A percentile compares a stretch with the other conserved stretches of the same genome.
phyloP scores from a whole-genome alignment of 2,113 vertebrate species.

The Benitochromis conjunctus region DNA sequence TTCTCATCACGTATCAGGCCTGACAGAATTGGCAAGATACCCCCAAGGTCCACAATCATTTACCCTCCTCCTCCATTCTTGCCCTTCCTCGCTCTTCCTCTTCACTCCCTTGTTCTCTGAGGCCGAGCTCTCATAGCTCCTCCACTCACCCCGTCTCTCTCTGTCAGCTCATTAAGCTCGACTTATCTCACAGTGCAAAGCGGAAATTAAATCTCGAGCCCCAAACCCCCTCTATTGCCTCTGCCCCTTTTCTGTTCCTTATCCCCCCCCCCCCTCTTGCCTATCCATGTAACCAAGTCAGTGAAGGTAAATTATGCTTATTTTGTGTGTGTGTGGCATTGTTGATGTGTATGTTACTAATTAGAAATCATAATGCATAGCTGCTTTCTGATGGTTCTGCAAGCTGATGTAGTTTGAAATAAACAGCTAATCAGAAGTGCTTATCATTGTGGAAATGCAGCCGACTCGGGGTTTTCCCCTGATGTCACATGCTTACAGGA shows the following conservation, averaged over 20 bases:
- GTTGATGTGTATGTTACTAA: constrained; percentile 7
- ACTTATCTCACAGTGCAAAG: constrained; percentile 66
- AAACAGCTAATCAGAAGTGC: not conserved
- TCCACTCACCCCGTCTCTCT: constrained; percentile 47
- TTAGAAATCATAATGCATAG: not conserved
- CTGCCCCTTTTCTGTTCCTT: constrained; percentile 22
- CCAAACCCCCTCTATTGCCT: constrained; percentile 18
- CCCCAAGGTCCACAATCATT: constrained; percentile 22
- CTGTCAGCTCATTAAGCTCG: constrained; percentile 71
- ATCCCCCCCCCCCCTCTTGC: not conserved
- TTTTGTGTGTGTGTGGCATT: not conserved
- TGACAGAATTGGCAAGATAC: constrained; percentile 26
- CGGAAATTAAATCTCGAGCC: constrained; percentile 67
- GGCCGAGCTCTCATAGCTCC: constrained; percentile 21
- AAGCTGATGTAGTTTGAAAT: not conserved
- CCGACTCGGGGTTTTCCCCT: not conserved
- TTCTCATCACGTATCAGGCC: not conserved
- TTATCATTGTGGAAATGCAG: not conserved
- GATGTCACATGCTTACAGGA: not conserved
- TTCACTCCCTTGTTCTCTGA: constrained; percentile 14
- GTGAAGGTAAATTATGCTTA: not conserved
- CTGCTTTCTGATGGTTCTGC: not conserved
- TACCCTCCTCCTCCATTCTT: not conserved
- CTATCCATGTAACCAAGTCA: constrained; percentile 10
- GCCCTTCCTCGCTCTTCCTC: constrained; percentile 3